Evolutionary conservation across 2,797 vertebrate species (phyloP).

Genomic region (Todus mexicanus): DNA sequence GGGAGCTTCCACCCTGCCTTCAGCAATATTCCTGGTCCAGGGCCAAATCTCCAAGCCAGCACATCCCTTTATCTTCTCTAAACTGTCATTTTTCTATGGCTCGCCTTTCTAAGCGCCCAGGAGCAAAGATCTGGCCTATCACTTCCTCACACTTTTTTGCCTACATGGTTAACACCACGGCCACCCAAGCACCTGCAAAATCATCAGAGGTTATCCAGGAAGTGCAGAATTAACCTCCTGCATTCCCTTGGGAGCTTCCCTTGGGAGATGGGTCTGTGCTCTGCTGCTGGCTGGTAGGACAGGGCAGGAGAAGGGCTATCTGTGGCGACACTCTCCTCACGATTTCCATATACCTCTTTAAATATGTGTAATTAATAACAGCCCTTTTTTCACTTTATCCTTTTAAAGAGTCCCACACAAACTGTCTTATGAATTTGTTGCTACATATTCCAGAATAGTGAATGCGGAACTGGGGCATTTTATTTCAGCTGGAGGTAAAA

Average conservation of each 20-base stretch:
- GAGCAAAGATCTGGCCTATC: background rate
- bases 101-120: background rate
- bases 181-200: background rate
- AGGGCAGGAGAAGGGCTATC: background rate
- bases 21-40: background rate
- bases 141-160: background rate
- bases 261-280: background rate
- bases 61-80: background rate
- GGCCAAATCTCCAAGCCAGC: background rate
- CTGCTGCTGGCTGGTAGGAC: background rate
- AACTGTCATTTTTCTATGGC: background rate
- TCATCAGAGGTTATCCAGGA: background rate
- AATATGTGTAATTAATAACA: background rate
- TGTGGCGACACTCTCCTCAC: background rate
- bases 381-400: background rate
- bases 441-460: background rate
- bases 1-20: conserved; percentile 21
- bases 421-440: background rate
- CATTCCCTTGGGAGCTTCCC: background rate
- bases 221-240: background rate
- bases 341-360: background rate
- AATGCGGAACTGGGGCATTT: background rate
- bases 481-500: background rate
- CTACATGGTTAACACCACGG: background rate
- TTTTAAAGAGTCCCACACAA: background rate